Conservation (phyloP, 2,113 vertebrate species). For the Aviceda subcristata region DNA sequence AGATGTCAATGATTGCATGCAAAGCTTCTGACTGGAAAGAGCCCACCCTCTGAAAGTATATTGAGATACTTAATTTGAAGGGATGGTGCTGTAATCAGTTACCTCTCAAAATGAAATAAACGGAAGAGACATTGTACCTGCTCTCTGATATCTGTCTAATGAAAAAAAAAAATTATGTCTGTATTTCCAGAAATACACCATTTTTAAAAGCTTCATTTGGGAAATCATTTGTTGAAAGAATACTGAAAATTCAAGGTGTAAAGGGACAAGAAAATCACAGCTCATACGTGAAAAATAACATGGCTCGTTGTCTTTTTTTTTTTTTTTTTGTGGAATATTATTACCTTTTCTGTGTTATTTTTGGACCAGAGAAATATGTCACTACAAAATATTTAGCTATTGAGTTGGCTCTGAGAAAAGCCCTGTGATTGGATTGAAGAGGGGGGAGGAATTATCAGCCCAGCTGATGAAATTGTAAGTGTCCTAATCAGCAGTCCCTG, state of each 20-base stretch:
- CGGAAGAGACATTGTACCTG: not conserved
- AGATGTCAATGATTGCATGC: not conserved
- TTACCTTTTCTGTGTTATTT: not conserved
- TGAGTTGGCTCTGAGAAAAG: not conserved
- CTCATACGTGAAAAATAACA: not conserved
- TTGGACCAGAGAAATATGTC: not conserved
- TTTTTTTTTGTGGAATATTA: not conserved
- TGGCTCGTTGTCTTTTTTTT: not conserved
- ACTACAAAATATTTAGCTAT: not conserved
- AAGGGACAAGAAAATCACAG: not conserved
- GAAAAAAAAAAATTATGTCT: not conserved
- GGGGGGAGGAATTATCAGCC: conserved; percentile 2
- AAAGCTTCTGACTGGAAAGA: not conserved
- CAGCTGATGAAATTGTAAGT: not conserved
- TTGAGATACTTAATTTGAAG: not conserved
- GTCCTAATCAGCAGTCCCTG: not conserved
- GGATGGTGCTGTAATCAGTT: not conserved
- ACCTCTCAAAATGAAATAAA: conserved; percentile 14
- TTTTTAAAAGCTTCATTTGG: not conserved
- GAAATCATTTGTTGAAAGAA: not conserved
- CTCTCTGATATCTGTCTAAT: not conserved
- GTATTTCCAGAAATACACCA: not conserved
- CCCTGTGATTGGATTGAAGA: not conserved
- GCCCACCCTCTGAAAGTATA: not conserved
- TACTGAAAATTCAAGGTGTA: not conserved